These are phyloP conservation scores for Neomonachus schauinslandi DNA, from an alignment of 2,113 vertebrate species.

Conservation along the genomic window DNA sequence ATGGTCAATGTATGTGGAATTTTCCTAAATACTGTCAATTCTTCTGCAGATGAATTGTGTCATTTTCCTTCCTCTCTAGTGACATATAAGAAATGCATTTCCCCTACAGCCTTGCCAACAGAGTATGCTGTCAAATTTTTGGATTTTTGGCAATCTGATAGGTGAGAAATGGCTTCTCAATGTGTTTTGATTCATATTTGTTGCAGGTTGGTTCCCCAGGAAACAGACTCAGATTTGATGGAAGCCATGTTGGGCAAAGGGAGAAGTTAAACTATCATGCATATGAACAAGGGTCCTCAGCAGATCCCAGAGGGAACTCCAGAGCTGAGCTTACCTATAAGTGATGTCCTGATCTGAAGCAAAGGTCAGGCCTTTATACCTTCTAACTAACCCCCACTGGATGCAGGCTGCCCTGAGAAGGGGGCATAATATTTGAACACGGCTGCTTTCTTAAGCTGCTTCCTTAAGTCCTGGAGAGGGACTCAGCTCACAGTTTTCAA, in stretches of 20 bases:
- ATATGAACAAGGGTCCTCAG: background rate
- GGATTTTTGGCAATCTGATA: background rate
- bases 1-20: background rate
- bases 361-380: background rate
- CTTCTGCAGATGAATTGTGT: background rate
- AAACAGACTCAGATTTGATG: background rate
- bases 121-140: background rate
- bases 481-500: background rate
- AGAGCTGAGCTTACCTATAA: background rate
- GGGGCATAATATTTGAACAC: background rate
- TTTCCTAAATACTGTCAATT: background rate
- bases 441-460: background rate
- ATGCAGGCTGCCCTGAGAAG: background rate
- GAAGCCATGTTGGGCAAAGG: background rate
- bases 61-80: background rate
- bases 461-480: background rate
- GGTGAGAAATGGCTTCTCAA: background rate
- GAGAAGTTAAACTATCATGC: background rate
- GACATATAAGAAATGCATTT: background rate
- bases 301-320: background rate
- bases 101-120: background rate
- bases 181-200: constrained; percentile 19
- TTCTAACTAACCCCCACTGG: background rate
- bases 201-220: background rate
- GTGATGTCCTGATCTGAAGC: background rate